These are phyloP conservation scores for Sphaerophoria taeniata DNA, from an alignment of 2,888 invertebrate genomes.

Conservation along the genomic window DNA sequence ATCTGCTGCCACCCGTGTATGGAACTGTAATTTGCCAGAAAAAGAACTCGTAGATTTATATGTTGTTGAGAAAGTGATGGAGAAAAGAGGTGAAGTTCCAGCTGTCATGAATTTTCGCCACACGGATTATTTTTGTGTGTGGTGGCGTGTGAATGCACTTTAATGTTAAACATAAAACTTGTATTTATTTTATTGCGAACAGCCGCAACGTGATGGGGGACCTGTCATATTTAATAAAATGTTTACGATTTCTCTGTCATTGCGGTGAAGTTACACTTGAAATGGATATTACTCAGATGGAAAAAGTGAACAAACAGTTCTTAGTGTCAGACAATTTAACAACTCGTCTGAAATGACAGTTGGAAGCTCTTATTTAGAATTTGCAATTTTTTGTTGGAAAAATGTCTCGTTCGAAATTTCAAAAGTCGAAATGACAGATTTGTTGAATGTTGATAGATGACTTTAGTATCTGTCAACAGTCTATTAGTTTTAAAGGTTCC, in stretches of 20 bases:
- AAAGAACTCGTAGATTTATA: neutral
- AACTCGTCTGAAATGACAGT: no score
- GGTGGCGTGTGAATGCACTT: conserved; percentile 49
- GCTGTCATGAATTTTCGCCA: conserved; percentile 53
- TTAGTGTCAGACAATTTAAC: no score
- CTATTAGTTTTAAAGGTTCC: no score
- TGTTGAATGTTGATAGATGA: no score
- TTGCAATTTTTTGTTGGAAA: no score
- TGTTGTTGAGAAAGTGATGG: neutral
- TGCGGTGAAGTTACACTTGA: conserved; percentile 8
- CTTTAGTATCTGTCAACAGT: no score
- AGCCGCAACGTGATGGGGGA: conserved; percentile 38
- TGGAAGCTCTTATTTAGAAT: no score
- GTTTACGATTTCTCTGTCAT: conserved; percentile 26
- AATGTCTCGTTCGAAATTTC: no score
- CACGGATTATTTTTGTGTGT: neutral
- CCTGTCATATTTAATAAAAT: conserved; percentile 43
- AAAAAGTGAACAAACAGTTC: no score
- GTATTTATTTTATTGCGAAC: conserved; percentile 50
- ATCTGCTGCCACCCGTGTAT: conserved; percentile 23
- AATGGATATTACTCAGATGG: no score
- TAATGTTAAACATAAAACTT: conserved; percentile 4
- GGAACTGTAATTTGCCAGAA: conserved; percentile 20
- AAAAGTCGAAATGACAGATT: no score
- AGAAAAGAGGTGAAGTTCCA: conserved; percentile 47